Evolutionary conservation across 2,113 vertebrate species (phyloP), one percentile per base, ranked within the genome.

Genomic region (Catharus minimus): DNA sequence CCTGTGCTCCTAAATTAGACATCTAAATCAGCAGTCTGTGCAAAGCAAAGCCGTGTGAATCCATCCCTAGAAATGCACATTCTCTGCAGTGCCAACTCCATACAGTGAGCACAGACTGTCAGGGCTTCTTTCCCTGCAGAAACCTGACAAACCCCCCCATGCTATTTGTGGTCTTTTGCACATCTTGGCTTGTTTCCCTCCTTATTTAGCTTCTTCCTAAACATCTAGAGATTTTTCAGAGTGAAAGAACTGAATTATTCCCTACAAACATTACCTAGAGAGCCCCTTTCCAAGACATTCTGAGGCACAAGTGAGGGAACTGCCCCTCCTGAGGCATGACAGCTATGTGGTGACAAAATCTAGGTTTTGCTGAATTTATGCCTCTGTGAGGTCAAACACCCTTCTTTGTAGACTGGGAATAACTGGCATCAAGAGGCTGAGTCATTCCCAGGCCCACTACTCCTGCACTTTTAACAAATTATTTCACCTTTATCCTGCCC

Each of bases 1-100:
- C 43, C 57, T 93, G 65, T 92, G 86, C 73, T 94, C 89, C 91
- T 60, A 64, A 93, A 88, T 92, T 86, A 95, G 64, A 50, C 68
- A 58, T 19, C 73, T 92, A 90, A 92, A 92, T 60, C 80, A 60
- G 82, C 10, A 80, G 76, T 16, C 39, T 90, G 80, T 88, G 52
- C 27, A 16, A 83, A 80, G 56, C 76, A 88, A 82, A 77, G 60
- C 36, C 2, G 4, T 90, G 86, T 74, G 73, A 83, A 88, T 36
- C 33, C 28, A 38, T 18, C 30, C 61, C 83, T 93, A 88, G 62
- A 92, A 90, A 93, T 88, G 89, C 2, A 32, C 30, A 24, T 27
- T 62, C 62, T 69, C 36, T 55, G 30, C 52, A 39, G 79, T 56
- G 82, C 84, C 78, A 89, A 9, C 33, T 79, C 78, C 52, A 36